phyloP scores from a whole-genome alignment of 2,797 vertebrate genomes.

The Rhabdophis nuchalis region DNA sequence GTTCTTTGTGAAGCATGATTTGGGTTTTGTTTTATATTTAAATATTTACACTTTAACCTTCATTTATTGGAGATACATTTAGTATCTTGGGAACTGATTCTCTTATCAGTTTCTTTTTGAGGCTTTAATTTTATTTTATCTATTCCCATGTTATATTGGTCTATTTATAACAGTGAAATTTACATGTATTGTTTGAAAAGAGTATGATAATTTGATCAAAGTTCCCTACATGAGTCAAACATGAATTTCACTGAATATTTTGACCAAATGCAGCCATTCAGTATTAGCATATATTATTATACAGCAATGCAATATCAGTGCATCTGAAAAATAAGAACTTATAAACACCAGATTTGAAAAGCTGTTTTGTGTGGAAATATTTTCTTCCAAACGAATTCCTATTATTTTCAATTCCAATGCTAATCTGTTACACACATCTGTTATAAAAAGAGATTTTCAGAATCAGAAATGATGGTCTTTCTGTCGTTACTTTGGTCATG shows the following conservation, averaged over 20 bases:
- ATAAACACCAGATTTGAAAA: background rate
- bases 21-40: background rate
- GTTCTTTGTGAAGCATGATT: background rate
- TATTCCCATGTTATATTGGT: background rate
- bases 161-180: background rate
- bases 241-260: slow-evolving; percentile 16
- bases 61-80: background rate
- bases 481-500: background rate
- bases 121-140: background rate
- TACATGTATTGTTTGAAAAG: slow-evolving; percentile 3
- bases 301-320: background rate
- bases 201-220: background rate
- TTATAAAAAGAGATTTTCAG: background rate
- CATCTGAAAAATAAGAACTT: background rate
- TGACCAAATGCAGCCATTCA: background rate
- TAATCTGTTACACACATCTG: background rate
- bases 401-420: background rate
- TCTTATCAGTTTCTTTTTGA: background rate
- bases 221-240: slow-evolving; percentile 20
- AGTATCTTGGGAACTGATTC: background rate
- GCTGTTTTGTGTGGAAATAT: background rate
- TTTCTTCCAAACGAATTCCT: background rate
- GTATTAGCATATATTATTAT: slow-evolving; percentile 1
- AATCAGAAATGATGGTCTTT: background rate
- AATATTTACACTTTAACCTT: background rate